phyloP scores from a whole-genome alignment of 2,797 vertebrate genomes.

The Onychomys torridus region DNA sequence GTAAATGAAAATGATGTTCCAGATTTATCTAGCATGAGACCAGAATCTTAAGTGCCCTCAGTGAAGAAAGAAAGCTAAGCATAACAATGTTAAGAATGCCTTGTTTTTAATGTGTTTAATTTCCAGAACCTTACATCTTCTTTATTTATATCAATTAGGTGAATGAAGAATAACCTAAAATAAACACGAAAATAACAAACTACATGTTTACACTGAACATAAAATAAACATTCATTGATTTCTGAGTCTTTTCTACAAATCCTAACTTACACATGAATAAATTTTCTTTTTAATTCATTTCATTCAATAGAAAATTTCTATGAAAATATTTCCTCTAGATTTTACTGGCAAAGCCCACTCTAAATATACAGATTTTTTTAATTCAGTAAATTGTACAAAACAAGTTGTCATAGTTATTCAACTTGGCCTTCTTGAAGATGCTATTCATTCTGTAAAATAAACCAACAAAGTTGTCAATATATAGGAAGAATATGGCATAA shows the following conservation, averaged over 20 bases:
- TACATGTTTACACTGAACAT: conserved; percentile 11
- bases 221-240: background rate
- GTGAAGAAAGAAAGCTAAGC: background rate
- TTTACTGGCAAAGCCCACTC: background rate
- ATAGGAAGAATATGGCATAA: background rate
- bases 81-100: background rate
- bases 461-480: background rate
- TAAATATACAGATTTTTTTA: background rate
- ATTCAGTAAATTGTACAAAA: background rate
- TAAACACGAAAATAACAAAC: conserved; percentile 29
- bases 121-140: background rate
- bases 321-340: background rate
- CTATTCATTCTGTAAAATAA: conserved; percentile 11
- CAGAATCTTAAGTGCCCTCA: background rate
- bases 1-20: background rate
- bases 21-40: conserved; percentile 24
- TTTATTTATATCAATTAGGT: conserved; percentile 23
- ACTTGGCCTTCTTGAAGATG: background rate
- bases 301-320: background rate
- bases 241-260: conserved; percentile 18
- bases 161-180: background rate
- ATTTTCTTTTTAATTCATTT: background rate
- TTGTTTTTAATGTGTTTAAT: background rate
- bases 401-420: background rate
- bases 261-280: conserved; percentile 43